Percentiles rank a stretch among this genome's conserved stretches.
Conservation (phyloP, 2,888 invertebrate genomes). For the Drosophila meridionalis region DNA sequence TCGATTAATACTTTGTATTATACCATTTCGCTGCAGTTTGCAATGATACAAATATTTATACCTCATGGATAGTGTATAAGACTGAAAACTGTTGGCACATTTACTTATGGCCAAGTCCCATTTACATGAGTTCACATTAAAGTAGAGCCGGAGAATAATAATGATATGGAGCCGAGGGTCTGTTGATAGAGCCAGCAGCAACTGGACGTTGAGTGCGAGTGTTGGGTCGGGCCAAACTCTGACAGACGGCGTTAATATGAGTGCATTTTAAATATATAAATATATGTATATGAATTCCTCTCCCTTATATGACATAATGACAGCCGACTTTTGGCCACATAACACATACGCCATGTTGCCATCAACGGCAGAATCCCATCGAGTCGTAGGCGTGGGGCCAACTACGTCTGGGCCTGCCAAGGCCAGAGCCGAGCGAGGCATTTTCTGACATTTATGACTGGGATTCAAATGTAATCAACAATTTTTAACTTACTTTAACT, state of each 20-base stretch:
- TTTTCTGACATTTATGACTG: constrained; percentile 77
- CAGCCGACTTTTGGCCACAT: constrained; percentile 60
- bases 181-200: constrained; percentile 8
- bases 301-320: constrained; percentile 72
- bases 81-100: constrained; percentile 2
- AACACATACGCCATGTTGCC: constrained; percentile 50
- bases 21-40: too few relatives aligned
- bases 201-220: constrained; percentile 27
- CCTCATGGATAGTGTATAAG: not conserved
- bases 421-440: constrained; percentile 44
- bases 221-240: constrained; percentile 8
- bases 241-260: constrained; percentile 54
- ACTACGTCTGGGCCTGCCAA: constrained; percentile 5
- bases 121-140: constrained; percentile 5
- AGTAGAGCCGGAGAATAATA: constrained; percentile 1
- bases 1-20: too few relatives aligned
- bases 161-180: constrained; percentile 9
- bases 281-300: constrained; percentile 4
- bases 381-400: not conserved
- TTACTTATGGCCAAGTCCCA: not conserved
- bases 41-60: too few relatives aligned
- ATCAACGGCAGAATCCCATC: constrained; percentile 27
- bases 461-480: constrained; percentile 79
- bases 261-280: constrained; percentile 56
- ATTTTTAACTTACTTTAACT: constrained; percentile 55